Evolutionary conservation across 2,888 invertebrate genomes (phyloP), one percentile per base, ranked within the genome.

Genomic region (Epistrophella euchroma): DNA sequence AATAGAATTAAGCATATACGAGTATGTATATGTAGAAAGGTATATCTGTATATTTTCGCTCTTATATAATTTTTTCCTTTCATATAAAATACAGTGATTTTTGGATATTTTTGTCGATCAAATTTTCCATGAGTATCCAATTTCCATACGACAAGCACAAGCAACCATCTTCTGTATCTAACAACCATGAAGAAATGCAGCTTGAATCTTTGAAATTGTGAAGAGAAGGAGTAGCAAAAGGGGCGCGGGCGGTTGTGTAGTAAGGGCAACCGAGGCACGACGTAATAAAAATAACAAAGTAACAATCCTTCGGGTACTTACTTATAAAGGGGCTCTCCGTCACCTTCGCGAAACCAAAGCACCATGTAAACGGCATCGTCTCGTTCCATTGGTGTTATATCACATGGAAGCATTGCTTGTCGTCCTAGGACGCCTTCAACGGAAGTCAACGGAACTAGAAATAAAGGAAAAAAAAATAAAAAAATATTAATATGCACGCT

Each of bases 301-400:
- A 56, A 58, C 70, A 66, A 52, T 71, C 32, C 22, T 71, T 64
- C 19, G 45, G 52, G 43, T 82, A 89, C 92, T 93, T 92, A 97
- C 97, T 97, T 97, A 93, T 97, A 97, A 87, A 97, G 93, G 32
- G 97, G 97, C 90, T 97, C 97, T 40, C 95, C 96, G 88, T 95
- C 96, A 50, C 95, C 95, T 91, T 97, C 97, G 90, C 96, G 96
- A 93, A 97, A 97, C 97, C 97, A 97, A 45, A 97, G 94, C 88
- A 97, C 97, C 97, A 97, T 97, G 90, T 96, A 96, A 73, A 97
- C 97, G 32, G 95, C 95, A 92, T 97, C 97, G 90, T 96, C 95
- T 73, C 95, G 94, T 90, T 96, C 95, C 88, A 95, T 94, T 10
- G 97, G 96, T 89, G 95, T 95, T 88, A 98, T 97, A 93, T 97